phyloP scores from a whole-genome alignment of 2,797 vertebrate species.

The Rousettus madagascariensis region DNA sequence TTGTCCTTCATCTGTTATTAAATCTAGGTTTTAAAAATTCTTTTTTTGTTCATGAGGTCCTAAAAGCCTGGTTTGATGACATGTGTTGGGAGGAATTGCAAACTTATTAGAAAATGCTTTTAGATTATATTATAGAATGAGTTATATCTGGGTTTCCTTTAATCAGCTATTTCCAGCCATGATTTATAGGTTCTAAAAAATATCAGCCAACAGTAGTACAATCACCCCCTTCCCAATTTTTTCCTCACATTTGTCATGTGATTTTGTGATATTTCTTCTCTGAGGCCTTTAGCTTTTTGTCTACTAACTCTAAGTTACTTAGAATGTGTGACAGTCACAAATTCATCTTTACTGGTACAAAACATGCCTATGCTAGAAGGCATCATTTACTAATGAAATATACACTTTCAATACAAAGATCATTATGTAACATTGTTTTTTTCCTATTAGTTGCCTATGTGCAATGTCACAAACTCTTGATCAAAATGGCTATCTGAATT shows the following conservation, averaged over 20 bases:
- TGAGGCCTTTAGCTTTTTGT: background rate
- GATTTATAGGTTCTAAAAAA: conserved; percentile 19
- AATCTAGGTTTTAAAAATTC: background rate
- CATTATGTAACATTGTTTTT: background rate
- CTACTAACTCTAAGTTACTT: conserved; percentile 25
- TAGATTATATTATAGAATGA: background rate
- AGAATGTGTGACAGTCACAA: background rate
- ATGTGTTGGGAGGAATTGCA: background rate
- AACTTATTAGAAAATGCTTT: background rate
- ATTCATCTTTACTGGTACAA: background rate
- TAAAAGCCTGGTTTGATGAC: background rate
- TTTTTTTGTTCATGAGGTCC: background rate
- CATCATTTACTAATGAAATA: background rate
- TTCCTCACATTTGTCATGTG: background rate
- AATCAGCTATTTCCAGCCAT: background rate
- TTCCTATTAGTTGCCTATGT: background rate
- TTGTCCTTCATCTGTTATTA: background rate
- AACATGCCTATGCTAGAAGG: background rate
- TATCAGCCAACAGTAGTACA: background rate
- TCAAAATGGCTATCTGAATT: conserved; percentile 28
- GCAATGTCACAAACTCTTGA: background rate
- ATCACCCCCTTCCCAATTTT: background rate
- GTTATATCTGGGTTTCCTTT: background rate
- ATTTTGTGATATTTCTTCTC: background rate
- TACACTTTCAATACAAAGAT: background rate